A percentile compares a stretch with the other conserved stretches of the same genome.
Conservation (phyloP, 2,797 vertebrate genomes). For the Halcyon badia region DNA sequence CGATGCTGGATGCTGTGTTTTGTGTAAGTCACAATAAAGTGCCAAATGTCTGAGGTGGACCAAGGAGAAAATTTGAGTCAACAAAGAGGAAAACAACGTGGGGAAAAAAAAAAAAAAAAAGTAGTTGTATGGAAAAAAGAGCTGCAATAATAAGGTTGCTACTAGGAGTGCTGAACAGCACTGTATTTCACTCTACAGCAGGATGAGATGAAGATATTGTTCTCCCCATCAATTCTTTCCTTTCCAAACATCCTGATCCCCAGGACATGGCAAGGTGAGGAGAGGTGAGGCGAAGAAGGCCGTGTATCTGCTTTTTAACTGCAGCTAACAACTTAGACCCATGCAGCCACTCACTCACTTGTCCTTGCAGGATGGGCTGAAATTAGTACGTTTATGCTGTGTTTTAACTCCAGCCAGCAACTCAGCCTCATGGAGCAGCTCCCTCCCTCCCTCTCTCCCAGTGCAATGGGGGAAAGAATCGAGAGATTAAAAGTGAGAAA, state of each 20-base stretch:
- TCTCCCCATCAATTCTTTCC: background rate
- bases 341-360: background rate
- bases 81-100: background rate
- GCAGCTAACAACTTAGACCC: background rate
- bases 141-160: background rate
- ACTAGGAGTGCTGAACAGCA: background rate
- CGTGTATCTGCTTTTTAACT: background rate
- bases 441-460: too few species aligned
- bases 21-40: background rate
- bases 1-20: background rate
- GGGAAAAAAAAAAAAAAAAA: background rate
- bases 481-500: background rate
- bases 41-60: background rate
- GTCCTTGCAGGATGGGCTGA: too few species aligned
- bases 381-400: too few species aligned
- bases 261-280: background rate
- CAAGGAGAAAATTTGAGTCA: rapidly evolving
- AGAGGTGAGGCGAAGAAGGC: rapidly evolving
- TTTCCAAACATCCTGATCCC: background rate
- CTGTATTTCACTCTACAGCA: background rate
- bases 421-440: too few species aligned
- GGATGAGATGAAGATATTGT: background rate
- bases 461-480: background rate
- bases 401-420: too few species aligned
- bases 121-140: background rate